These are phyloP conservation scores for Limnothrissa miodon DNA, from an alignment of 2,113 vertebrate genomes.

Conservation along the genomic window DNA sequence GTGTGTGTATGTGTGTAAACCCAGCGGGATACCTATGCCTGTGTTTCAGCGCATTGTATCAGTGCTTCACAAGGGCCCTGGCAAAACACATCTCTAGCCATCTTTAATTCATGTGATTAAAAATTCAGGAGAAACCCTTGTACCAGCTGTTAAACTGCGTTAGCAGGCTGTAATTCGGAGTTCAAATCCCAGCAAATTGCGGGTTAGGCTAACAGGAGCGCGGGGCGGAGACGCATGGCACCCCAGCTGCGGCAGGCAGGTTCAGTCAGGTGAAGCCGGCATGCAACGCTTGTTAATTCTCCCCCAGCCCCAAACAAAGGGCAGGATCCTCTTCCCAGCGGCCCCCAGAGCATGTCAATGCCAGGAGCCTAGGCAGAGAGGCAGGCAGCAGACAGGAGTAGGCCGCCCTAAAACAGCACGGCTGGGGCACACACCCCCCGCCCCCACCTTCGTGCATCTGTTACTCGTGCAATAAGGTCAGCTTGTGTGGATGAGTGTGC, in stretches of 20 bases:
- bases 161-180: slow-evolving; percentile 77
- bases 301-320: slow-evolving; percentile 16
- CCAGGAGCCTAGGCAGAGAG: neutral
- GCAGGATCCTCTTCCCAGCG: slow-evolving; percentile 24
- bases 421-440: neutral
- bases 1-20: neutral
- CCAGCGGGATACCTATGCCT: slow-evolving; percentile 48
- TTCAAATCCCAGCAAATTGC: slow-evolving; percentile 81
- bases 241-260: slow-evolving; percentile 60
- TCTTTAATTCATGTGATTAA: slow-evolving; percentile 84
- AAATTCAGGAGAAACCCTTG: slow-evolving; percentile 80
- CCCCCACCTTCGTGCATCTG: neutral
- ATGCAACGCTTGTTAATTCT: slow-evolving; percentile 40
- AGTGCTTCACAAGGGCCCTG: slow-evolving; percentile 60
- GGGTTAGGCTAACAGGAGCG: slow-evolving; percentile 79
- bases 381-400: too few relatives aligned
- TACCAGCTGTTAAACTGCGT: slow-evolving; percentile 79
- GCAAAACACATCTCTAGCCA: slow-evolving; percentile 68
- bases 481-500: slow-evolving; percentile 25
- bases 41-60: slow-evolving; percentile 69
- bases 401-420: neutral
- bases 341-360: neutral
- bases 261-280: slow-evolving; percentile 64
- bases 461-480: slow-evolving; percentile 7
- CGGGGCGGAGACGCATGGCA: slow-evolving; percentile 71